Conservation (phyloP, 2,797 vertebrate genomes). For the Lepilemur septentrionalis region DNA sequence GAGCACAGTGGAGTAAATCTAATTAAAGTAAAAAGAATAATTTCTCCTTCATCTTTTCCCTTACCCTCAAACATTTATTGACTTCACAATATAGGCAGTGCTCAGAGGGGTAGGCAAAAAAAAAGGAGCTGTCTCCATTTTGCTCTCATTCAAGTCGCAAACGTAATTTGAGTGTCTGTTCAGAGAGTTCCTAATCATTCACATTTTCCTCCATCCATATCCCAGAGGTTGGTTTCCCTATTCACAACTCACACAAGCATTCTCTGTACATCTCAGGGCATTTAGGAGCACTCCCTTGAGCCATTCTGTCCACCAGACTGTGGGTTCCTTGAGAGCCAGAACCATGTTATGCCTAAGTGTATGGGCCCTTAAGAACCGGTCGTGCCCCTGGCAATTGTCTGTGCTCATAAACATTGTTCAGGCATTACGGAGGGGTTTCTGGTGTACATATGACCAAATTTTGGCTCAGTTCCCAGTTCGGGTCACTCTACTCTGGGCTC, state of each 20-base stretch:
- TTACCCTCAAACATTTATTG: not conserved
- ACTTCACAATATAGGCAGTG: not conserved
- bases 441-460: not conserved
- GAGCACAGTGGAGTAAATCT: not conserved
- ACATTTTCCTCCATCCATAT: not conserved
- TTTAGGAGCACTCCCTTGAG: not conserved
- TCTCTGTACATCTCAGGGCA: not conserved
- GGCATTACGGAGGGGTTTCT: fast-evolving
- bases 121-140: not conserved
- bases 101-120: not conserved
- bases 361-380: not conserved
- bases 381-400: not conserved
- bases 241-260: fast-evolving
- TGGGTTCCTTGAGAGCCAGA: not conserved
- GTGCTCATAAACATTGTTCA: not conserved
- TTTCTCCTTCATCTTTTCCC: not conserved
- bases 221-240: not conserved
- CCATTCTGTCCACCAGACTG: not conserved
- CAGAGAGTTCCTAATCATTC: not conserved
- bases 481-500: not conserved
- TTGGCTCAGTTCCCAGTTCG: not conserved
- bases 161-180: not conserved
- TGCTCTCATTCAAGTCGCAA: not conserved
- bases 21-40: not conserved
- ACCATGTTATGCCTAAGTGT: not conserved